Evolutionary conservation across 2,113 vertebrate species (phyloP).

Genomic region (Lipotes vexillifer): DNA sequence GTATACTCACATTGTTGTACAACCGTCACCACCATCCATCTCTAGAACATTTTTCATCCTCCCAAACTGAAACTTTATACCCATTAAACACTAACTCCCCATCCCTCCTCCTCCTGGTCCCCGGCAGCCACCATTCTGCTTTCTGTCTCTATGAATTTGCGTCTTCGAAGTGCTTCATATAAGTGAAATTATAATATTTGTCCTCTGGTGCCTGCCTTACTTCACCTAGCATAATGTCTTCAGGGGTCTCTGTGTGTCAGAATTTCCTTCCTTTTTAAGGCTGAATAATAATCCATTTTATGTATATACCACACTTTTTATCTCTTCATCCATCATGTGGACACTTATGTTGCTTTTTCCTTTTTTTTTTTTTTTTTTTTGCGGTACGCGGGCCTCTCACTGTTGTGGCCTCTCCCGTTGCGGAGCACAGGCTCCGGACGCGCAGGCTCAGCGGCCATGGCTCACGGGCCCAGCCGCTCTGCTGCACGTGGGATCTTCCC

Average conservation of each 20-base stretch:
- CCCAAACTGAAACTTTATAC: not conserved
- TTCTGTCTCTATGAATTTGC: not conserved
- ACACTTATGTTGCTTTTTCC: not conserved
- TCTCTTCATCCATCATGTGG: not conserved
- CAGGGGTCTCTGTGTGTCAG: not conserved
- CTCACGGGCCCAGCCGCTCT: too few relatives aligned
- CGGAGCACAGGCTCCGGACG: too few relatives aligned
- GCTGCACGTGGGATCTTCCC: too few relatives aligned
- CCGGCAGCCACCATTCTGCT: too few relatives aligned
- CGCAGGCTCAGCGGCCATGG: too few relatives aligned
- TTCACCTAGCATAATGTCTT: not conserved
- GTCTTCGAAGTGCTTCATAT: not conserved
- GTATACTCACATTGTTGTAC: not conserved
- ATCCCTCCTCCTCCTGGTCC: not conserved
- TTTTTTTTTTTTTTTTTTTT: not conserved
- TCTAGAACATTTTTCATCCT: not conserved
- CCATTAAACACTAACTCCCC: not conserved
- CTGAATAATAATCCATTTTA: not conserved
- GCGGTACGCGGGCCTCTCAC: too few relatives aligned
- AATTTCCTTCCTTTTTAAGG: not conserved
- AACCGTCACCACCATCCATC: not conserved
- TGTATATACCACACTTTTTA: not conserved
- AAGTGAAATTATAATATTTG: not conserved
- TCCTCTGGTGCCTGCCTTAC: not conserved
- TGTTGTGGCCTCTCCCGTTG: too few relatives aligned